Percentiles rank a stretch among this genome's conserved stretches.
Evolutionary conservation across 2,797 vertebrate species (phyloP).

Genomic region (Liparis tanakae): DNA sequence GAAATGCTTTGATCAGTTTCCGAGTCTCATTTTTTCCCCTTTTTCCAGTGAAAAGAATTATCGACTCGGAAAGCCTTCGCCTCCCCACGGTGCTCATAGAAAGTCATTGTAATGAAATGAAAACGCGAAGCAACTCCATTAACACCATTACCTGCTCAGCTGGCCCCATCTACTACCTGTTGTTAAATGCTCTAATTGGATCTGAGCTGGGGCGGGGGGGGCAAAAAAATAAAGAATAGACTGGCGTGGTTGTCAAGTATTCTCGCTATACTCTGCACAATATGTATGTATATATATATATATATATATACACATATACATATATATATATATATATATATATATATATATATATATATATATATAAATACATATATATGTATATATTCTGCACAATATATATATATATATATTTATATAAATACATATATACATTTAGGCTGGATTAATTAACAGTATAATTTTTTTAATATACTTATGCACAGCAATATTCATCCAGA

Average conservation of each 20-base stretch:
- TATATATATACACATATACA: background rate
- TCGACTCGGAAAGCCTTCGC: constrained; percentile 56
- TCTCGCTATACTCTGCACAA: background rate
- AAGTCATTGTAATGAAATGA: constrained; percentile 65
- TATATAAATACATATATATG: no score
- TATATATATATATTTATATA: no score
- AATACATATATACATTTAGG: no score
- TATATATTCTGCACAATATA: no score
- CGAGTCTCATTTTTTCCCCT: constrained; percentile 19
- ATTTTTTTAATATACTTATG: no score
- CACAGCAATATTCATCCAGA: no score
- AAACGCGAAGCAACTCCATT: constrained; percentile 61
- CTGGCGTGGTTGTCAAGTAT: constrained; percentile 7
- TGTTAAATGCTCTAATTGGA: constrained; percentile 66
- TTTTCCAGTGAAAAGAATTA: constrained; percentile 50
- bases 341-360: no score
- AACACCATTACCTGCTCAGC: constrained; percentile 53
- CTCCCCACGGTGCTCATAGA: constrained; percentile 44
- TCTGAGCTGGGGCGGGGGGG: constrained; percentile 1
- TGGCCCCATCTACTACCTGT: constrained; percentile 51
- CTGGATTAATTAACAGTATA: no score
- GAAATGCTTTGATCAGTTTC: constrained; percentile 61
- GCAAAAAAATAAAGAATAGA: background rate
- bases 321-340: no score
- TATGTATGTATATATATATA: constrained; percentile 17